phyloP scores from a whole-genome alignment of 2,113 vertebrate species.

The Prietella phreatophila region DNA sequence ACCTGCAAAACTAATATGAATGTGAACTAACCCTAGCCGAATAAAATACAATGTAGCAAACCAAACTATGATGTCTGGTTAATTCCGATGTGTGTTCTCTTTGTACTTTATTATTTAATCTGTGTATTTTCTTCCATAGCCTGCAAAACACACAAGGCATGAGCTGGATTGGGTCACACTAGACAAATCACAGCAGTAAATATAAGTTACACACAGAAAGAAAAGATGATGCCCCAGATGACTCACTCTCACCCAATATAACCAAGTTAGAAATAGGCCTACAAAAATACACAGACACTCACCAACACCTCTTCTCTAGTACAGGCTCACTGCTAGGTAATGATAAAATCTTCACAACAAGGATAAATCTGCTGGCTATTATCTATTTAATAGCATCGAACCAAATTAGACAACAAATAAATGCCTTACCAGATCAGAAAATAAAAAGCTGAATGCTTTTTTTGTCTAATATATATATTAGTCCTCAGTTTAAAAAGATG shows the following conservation, averaged over 20 bases:
- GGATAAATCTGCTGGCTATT: not conserved
- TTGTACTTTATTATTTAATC: not conserved
- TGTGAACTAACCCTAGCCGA: not conserved
- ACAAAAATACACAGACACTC: not conserved
- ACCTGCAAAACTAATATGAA: not conserved
- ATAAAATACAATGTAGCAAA: not conserved
- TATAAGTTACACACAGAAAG: slow-evolving; percentile 1
- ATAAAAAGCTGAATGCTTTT: not conserved
- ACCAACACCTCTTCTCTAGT: not conserved
- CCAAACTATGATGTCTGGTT: too few species aligned
- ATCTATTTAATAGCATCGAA: not conserved
- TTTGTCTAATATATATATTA: not conserved
- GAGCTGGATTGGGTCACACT: not conserved
- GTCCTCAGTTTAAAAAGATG: too few species aligned
- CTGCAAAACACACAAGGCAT: not conserved
- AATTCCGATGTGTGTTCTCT: not conserved
- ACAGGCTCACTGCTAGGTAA: not conserved
- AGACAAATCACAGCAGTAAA: slow-evolving; percentile 2
- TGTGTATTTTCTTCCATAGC: not conserved
- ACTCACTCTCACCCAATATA: slow-evolving; percentile 15
- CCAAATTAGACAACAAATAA: not conserved
- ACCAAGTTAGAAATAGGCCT: not conserved
- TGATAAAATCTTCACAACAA: not conserved
- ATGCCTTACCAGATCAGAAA: not conserved
- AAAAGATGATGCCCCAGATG: not conserved